Base-by-base conservation (phyloP, 2,797 vertebrate species). In the Trichosurus vulpecula region DNA sequence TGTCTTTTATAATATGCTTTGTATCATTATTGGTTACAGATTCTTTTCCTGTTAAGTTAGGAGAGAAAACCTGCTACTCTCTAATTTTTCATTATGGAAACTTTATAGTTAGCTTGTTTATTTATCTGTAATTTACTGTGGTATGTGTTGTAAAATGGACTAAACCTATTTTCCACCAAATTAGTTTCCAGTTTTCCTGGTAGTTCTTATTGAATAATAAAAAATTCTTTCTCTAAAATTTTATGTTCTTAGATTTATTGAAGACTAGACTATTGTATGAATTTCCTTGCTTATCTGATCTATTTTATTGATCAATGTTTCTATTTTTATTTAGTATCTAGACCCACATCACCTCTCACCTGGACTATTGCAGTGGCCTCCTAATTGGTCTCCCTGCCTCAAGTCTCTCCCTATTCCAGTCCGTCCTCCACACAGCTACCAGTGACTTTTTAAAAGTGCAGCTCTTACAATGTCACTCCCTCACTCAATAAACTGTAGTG, bases 311-410 rank as follows among this genome's bases (percentile, higher is more conserved):
- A 81, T 81, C 74, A 81, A 47, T 47, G 41, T 81, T 81, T 81
- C 74, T 81, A 81, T 81, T 81, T 81, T 47, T 81, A 81, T 81
- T 81, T 81, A 81, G 74, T 81, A 81, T 47, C 74, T 81, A 81
- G 74, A 81, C 74, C 74, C 74, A 81, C 74, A 81, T 47, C 41
- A 81, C 74, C n/a, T 81, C 6, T 47, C 74, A 81, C 74, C 41
- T 81, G 41, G 74, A 81, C 74, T 81, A 41, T 81, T 81, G 41
- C 74, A 81, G 41, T 81, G 41, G 74, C 74, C 41, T 81, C n/a
- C 74, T 81, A 47, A 81, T 81, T 81, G 74, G 74, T 47, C 41
- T 81, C 41, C 74, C 74, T 81, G 74, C 22, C 41, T 81, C 74
- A 81, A 27, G 74, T 81, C 74, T 81, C 41, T 47, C 74, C 41